Base-by-base conservation (phyloP, 2,888 invertebrate genomes). In the Nycteola revayana region DNA sequence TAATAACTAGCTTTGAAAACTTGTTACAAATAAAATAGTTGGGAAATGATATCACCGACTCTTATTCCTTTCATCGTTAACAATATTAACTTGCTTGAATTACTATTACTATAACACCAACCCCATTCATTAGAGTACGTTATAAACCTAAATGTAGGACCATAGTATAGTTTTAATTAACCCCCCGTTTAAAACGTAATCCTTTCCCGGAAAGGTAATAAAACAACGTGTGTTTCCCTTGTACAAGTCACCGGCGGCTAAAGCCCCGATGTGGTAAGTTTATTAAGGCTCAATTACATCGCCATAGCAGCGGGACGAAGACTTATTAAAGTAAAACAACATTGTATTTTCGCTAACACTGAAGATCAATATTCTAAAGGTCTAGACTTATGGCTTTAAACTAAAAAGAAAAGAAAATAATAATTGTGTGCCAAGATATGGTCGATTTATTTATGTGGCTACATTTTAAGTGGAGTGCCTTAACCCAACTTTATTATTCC, bases 191-290 rank as follows among this genome's bases (percentile, higher is more conserved):
- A 46, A 29, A 40, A 40, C 40, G 32, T 45, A 49, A 50, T 49
- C 47, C 43, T 23, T 59, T 59, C 47, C 49, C 41, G 38, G 49
- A 37, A 47, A 44, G 20, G 28, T 36, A 40, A 30, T 48, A 49
- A 45, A 48, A 44, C 24, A 32, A 42, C 30, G 47, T 35, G 35
- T 49, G 49, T 44, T 60, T 54, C 47, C 50, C 54, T 46, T 40
- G 42, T 41, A 41, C 48, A 52, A n/a, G 53, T 46, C 54, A 60
- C 55, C 60, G 50, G 44, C 51, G 49, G 66, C 60, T 62, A 58
- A 66, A 54, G 60, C 47, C 50, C 42, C 49, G 51, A 51, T 43
- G 44, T 44, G 38, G 42, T 45, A 34, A 52, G 56, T 58, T 38
- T 47, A 42, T 55, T 53, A 52, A 60, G 49, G 51, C 30, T n/a